A percentile compares a stretch with the other conserved stretches of the same genome.
These are phyloP conservation scores for Albula goreensis DNA, from an alignment of 2,113 vertebrate species.

Conservation along the genomic window DNA sequence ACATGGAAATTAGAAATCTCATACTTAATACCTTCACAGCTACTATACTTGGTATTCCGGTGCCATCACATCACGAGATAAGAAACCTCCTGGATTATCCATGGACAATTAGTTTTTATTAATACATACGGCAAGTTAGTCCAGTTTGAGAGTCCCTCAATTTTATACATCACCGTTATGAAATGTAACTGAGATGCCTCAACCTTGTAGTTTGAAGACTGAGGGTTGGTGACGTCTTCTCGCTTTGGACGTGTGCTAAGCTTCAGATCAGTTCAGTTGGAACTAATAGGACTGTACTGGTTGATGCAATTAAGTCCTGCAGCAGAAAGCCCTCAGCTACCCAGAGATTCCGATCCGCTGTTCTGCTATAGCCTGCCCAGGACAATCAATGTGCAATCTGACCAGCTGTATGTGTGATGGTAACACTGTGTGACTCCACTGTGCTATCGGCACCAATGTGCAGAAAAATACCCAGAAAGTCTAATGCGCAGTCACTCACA, in stretches of 20 bases:
- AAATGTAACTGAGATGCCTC: not conserved
- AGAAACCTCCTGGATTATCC: constrained; percentile 6
- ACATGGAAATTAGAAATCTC: constrained; percentile 22
- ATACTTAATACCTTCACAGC: not conserved
- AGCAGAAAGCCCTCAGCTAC: not conserved
- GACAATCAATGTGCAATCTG: not conserved
- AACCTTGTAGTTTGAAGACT: not conserved
- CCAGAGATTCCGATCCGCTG: not conserved
- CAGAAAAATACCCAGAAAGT: constrained; percentile 1
- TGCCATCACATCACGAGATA: constrained; percentile 3
- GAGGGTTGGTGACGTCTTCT: not conserved
- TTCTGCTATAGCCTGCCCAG: not conserved
- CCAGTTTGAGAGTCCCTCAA: not conserved
- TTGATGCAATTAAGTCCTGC: constrained; percentile 7
- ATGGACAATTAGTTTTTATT: not conserved
- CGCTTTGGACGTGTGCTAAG: not conserved
- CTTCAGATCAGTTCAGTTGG: constrained; percentile 1
- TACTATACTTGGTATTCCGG: not conserved
- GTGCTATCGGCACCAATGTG: no score
- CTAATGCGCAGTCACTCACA: not conserved
- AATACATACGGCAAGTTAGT: not conserved
- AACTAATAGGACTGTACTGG: constrained; percentile 8
- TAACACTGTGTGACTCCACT: constrained; percentile 19
- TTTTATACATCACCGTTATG: not conserved
- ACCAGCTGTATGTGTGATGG: not conserved